Base-by-base conservation (phyloP, 2,113 vertebrate species). In the Rutilus rutilus region DNA sequence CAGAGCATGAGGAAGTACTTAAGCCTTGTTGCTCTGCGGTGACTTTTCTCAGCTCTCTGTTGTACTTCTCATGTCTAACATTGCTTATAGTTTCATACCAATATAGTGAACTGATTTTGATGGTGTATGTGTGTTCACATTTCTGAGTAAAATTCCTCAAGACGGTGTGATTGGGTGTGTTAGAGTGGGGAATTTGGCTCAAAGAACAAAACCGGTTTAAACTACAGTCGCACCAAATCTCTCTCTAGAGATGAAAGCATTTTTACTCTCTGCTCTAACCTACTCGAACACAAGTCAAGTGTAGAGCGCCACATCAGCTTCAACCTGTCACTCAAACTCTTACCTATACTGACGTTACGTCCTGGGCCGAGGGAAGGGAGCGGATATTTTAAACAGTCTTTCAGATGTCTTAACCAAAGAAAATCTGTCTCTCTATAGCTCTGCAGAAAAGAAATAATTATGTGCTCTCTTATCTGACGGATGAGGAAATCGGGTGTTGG, bases 261-360 rank as follows among this genome's bases (percentile, higher is more conserved):
- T 27, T 64, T 45, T 80, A 21, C 71, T 47, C 33, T 64, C 15
- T 21, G 21, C 21, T 25, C 54, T 57, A 39, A 39, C 33, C 30
- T 42, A 47, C 1, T 10, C 52, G 14, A 57, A 78, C 9, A 23
- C 50, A 15, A 79, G 12, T 9, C 57, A 64, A 45, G 36, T 12
- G 11, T 64, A n/a, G 78, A 27, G 78, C 45, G 78, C 57, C 57
- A 45, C 78, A 62, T 80, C 15, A 11, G 59, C 59, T 27, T 45
- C 60, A 14, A 79, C 36, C 54, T 79, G 57, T n/a, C 57, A 42
- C 6, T 64, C 78, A 80, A 80, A 47, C 78, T 80, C 39, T 80
- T 17, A 47, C n/a, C 59, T 80, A 27, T 5, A 45, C 78, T 10
- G 39, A 27, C 39, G 5, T 64, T n/a, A 27, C 39, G 5, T 64